These are phyloP conservation scores for Pelmatolapia mariae DNA, from an alignment of 2,113 vertebrate genomes.

Conservation along the genomic window DNA sequence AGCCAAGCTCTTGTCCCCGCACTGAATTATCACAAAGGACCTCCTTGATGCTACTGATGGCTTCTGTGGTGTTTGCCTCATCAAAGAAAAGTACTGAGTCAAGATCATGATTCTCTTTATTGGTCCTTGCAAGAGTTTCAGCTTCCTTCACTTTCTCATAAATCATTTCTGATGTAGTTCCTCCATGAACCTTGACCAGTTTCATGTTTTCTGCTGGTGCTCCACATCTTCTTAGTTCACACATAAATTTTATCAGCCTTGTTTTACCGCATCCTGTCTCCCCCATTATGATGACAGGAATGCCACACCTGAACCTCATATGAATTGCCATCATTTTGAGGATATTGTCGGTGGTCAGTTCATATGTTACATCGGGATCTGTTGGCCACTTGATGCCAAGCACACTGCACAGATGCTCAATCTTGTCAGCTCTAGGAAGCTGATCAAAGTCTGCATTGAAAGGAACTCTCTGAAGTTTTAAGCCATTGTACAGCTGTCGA, in stretches of 20 bases:
- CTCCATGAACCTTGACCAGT: constrained; percentile 86
- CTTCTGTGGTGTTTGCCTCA: constrained; percentile 88
- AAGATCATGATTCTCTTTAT: constrained; percentile 61
- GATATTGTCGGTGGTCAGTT: constrained; percentile 85
- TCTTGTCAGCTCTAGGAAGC: constrained; percentile 74
- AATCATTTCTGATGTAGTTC: constrained; percentile 79
- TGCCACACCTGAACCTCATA: constrained; percentile 85
- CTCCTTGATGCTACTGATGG: constrained; percentile 85
- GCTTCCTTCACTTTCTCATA: constrained; percentile 73
- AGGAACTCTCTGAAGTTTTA: constrained; percentile 75
- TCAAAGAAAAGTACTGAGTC: constrained; percentile 87
- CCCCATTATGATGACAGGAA: constrained; percentile 89
- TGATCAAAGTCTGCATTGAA: constrained; percentile 80
- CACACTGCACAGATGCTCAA: constrained; percentile 75
- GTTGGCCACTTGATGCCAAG: constrained; percentile 72
- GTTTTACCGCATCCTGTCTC: constrained; percentile 91
- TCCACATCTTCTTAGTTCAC: constrained; percentile 66
- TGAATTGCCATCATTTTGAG: constrained; percentile 87
- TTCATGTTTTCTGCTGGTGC: constrained; percentile 74
- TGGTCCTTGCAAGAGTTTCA: constrained; percentile 61
- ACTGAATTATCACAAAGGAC: constrained; percentile 81
- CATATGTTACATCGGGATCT: constrained; percentile 85
- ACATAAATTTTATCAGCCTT: constrained; percentile 83
- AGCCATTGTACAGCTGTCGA: constrained; percentile 48
- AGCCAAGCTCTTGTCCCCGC: constrained; percentile 61